Evolutionary conservation across 23 tunicate genomes (phyloP).

Genomic region (Phallusia fumigata): DNA sequence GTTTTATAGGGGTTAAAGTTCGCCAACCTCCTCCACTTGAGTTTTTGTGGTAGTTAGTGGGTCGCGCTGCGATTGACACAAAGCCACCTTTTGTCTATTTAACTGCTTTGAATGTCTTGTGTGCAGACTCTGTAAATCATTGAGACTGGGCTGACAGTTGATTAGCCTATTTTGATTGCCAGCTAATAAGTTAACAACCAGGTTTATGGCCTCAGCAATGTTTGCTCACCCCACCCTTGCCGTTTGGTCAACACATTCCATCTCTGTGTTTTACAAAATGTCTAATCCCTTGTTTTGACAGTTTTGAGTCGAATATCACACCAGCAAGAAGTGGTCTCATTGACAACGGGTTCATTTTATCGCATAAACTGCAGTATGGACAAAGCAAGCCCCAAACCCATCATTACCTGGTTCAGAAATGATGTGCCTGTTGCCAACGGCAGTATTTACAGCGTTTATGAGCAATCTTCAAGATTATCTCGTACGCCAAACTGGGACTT

Average conservation of each 20-base stretch:
- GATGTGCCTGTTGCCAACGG: conserved; percentile 11
- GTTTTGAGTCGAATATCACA: background rate
- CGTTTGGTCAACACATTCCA: background rate
- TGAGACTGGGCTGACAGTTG: conserved; percentile 11
- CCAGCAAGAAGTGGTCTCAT: background rate
- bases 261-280: background rate
- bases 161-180: background rate
- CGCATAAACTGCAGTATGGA: background rate
- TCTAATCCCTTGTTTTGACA: background rate
- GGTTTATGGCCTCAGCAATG: background rate
- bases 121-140: background rate
- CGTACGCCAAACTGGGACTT: background rate
- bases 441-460: conserved; percentile 7
- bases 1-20: background rate
- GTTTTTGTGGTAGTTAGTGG: no score
- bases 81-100: conserved; percentile 9
- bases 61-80: background rate
- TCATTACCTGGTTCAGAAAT: conserved; percentile 5
- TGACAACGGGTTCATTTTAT: background rate
- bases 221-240: background rate
- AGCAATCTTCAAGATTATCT: conserved; percentile 10
- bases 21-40: background rate
- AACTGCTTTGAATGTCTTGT: background rate
- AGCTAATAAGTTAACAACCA: conserved; percentile 2
- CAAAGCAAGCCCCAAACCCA: conserved; percentile 4